Evolutionary conservation across 2,797 vertebrate species (phyloP).

Genomic region (Nannoperca obscura): DNA sequence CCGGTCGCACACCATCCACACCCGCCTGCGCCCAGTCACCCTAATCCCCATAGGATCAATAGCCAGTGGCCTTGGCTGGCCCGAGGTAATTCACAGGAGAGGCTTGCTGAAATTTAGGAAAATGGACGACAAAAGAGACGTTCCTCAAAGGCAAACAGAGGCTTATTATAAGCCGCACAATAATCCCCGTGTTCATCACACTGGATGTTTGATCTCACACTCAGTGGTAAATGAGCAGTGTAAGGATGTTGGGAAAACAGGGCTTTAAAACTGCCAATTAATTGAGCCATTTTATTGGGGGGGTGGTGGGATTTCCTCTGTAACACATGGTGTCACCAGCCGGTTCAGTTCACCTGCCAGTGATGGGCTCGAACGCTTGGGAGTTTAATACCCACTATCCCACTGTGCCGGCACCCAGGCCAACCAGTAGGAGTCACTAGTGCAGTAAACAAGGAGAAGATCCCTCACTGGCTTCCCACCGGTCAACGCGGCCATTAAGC

Average conservation of each 20-base stretch:
- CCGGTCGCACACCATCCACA: slow-evolving; percentile 17
- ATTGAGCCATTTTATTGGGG: slow-evolving; percentile 19
- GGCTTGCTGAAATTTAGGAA: slow-evolving; percentile 55
- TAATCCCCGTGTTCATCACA: slow-evolving; percentile 69
- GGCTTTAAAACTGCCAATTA: slow-evolving; percentile 58
- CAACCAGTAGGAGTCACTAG: slow-evolving; percentile 5
- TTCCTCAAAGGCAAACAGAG: slow-evolving; percentile 68
- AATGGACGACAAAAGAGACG: slow-evolving; percentile 64
- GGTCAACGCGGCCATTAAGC: neutral
- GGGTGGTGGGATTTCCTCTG: slow-evolving; percentile 25
- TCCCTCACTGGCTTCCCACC: slow-evolving; percentile 6
- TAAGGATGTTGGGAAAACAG: slow-evolving; percentile 48
- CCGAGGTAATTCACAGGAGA: slow-evolving; percentile 56
- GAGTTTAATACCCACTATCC: neutral
- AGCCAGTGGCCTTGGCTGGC: slow-evolving; percentile 67
- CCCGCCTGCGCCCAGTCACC: slow-evolving; percentile 6
- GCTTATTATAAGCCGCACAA: slow-evolving; percentile 65
- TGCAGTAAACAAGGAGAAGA: neutral
- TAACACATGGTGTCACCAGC: slow-evolving; percentile 54
- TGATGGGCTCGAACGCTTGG: neutral
- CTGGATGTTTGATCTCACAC: slow-evolving; percentile 69
- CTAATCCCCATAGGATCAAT: slow-evolving; percentile 71
- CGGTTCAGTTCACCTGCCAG: slow-evolving; percentile 29
- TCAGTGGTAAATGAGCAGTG: slow-evolving; percentile 56
- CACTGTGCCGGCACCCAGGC: neutral